Evolutionary conservation across 2,113 vertebrate genomes (phyloP).

Genomic region (Brachypteracias leptosomus): DNA sequence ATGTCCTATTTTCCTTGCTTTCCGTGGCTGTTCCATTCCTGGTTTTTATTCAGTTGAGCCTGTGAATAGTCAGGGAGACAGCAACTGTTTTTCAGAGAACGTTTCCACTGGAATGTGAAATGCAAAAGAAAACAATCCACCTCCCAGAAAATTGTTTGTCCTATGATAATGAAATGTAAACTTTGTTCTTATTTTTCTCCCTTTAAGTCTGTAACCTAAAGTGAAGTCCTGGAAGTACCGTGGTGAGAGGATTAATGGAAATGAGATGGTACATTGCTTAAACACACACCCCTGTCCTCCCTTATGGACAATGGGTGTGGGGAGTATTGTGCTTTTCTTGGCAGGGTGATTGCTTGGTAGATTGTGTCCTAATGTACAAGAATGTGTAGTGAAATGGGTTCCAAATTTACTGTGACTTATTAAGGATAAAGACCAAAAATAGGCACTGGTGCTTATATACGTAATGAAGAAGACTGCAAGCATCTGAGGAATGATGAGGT

Average conservation of each 20-base stretch:
- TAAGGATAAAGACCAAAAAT: neutral
- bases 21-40: neutral
- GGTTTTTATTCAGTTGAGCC: neutral
- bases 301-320: rapidly evolving
- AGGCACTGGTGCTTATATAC: neutral
- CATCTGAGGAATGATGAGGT: neutral
- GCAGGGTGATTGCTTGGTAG: neutral
- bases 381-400: neutral
- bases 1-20: neutral
- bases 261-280: neutral
- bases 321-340: neutral
- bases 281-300: neutral
- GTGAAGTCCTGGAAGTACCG: neutral
- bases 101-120: neutral
- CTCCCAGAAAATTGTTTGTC: neutral
- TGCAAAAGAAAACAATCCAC: neutral
- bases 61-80: neutral
- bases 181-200: neutral
- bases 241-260: neutral
- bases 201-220: neutral
- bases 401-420: neutral
- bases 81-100: neutral
- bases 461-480: neutral
- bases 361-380: neutral
- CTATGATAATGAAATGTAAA: neutral